Conservation (phyloP, 2,888 invertebrate genomes). For the Drosophila barbarae region DNA sequence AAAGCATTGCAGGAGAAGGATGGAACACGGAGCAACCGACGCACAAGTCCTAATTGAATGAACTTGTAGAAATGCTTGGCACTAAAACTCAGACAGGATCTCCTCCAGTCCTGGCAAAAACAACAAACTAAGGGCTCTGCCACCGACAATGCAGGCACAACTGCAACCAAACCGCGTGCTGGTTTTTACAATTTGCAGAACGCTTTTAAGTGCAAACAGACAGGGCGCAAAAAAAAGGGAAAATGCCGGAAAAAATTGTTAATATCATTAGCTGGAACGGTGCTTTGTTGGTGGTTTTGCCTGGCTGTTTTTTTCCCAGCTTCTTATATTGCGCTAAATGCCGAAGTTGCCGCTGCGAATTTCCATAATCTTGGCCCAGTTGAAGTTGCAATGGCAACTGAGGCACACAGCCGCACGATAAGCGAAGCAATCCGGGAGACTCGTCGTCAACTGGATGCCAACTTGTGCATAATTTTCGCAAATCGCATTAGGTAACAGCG, state of each 20-base stretch:
- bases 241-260: constrained; percentile 61
- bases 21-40: constrained; percentile 30
- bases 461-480: constrained; percentile 61
- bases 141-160: constrained; percentile 35
- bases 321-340: constrained; percentile 51
- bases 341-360: constrained; percentile 55
- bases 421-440: constrained; percentile 54
- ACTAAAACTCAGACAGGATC: constrained; percentile 47
- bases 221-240: constrained; percentile 28
- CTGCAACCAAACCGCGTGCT: constrained; percentile 49
- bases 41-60: constrained; percentile 67
- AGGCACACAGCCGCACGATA: constrained; percentile 54
- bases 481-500: constrained; percentile 62
- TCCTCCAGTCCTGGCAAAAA: constrained; percentile 15
- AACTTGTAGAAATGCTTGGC: constrained; percentile 68
- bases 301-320: constrained; percentile 13
- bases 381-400: constrained; percentile 38
- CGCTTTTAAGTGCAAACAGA: constrained; percentile 63
- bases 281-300: constrained; percentile 22
- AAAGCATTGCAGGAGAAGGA: constrained; percentile 13
- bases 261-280: constrained; percentile 68
- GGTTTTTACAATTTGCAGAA: constrained; percentile 67
- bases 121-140: constrained; percentile 56
- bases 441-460: constrained; percentile 30
- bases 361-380: constrained; percentile 67